phyloP scores from a whole-genome alignment of 2,113 vertebrate species.

The Archocentrus centrarchus region DNA sequence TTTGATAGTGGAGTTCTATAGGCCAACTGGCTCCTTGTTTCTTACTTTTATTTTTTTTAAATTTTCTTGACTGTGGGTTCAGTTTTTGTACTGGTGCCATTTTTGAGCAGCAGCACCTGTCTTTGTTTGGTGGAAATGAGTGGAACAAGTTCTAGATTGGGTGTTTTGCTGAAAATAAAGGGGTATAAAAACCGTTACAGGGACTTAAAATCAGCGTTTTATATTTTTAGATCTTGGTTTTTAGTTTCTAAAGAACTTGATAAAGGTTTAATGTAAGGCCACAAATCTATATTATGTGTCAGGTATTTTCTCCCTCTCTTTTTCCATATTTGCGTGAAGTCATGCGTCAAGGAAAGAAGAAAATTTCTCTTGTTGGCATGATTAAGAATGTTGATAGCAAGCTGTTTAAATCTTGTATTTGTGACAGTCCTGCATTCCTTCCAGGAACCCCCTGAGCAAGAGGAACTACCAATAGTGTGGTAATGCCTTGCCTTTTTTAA shows the following conservation, averaged over 20 bases:
- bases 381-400: conserved; percentile 1
- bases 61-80: no score
- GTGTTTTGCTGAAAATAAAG: not conserved
- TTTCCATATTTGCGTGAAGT: not conserved
- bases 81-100: not conserved
- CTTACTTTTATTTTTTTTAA: no score
- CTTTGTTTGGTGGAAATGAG: not conserved
- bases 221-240: not conserved
- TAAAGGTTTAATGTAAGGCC: not conserved
- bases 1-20: no score
- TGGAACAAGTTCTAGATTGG: not conserved
- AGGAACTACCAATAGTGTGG: not conserved
- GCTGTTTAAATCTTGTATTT: not conserved
- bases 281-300: not conserved
- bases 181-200: no score
- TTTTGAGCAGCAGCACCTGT: not conserved
- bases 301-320: not conserved
- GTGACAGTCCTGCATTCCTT: conserved; percentile 7
- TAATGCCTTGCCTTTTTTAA: not conserved
- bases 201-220: not conserved
- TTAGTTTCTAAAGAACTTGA: not conserved
- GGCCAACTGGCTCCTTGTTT: no score
- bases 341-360: not conserved
- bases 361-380: conserved; percentile 13
- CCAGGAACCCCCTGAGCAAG: conserved; percentile 2